A percentile compares a stretch with the other conserved stretches of the same genome.
phyloP scores from a whole-genome alignment of 2,113 vertebrate genomes.

The Erythrocercus mccallii region DNA sequence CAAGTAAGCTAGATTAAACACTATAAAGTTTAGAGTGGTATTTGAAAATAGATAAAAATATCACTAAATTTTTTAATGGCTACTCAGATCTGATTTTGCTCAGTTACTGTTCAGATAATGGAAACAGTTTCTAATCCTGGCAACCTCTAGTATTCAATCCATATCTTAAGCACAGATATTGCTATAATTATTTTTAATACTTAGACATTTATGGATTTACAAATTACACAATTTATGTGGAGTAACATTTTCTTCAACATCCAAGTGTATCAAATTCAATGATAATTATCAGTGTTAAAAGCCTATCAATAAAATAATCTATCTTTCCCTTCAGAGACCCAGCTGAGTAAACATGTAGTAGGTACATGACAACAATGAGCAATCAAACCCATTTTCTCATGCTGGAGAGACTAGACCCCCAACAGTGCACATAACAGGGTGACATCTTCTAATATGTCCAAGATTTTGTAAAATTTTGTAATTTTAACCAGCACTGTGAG shows the following conservation, averaged over 20 bases:
- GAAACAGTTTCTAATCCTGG: not conserved
- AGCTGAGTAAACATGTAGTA: not conserved
- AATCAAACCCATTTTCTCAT: not conserved
- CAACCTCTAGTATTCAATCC: not conserved
- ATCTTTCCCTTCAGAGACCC: not conserved
- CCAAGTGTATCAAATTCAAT: not conserved
- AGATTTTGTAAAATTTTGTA: not conserved
- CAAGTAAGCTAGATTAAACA: constrained; percentile 29
- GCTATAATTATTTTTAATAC: not conserved
- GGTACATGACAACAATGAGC: not conserved
- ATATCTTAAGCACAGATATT: not conserved
- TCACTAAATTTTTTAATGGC: constrained; percentile 8
- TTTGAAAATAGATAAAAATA: constrained; percentile 56
- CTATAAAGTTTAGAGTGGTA: constrained; percentile 15
- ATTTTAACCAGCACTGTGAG: not conserved
- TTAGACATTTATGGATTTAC: not conserved
- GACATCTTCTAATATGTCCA: not conserved
- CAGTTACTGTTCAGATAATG: not conserved
- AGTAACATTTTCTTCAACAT: not conserved
- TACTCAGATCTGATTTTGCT: constrained; percentile 11
- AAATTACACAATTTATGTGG: not conserved
- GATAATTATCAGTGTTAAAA: not conserved
- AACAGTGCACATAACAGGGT: not conserved
- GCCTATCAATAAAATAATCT: not conserved
- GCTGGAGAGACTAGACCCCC: not conserved